phyloP scores from a whole-genome alignment of 2,888 invertebrate genomes.

The Cloeon dipterum region DNA sequence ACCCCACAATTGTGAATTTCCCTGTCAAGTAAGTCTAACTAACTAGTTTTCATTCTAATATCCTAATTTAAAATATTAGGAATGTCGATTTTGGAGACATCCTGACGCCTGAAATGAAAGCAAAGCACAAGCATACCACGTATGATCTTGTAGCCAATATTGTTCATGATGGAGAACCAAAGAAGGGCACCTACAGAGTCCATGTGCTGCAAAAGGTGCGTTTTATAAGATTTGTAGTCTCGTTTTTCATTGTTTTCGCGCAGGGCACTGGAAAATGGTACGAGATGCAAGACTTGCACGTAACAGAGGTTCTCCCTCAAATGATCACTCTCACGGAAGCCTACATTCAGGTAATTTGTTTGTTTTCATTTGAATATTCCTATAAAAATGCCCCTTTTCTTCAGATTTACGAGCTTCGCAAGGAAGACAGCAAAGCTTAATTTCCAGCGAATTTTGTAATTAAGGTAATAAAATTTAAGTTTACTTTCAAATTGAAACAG shows the following conservation, averaged over 20 bases:
- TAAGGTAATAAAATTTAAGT: no score
- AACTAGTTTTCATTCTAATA: neutral
- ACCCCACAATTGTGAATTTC: constrained; percentile 99
- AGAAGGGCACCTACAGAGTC: constrained; percentile 81
- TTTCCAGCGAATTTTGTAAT: no score
- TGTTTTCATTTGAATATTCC: no score
- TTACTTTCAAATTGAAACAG: neutral
- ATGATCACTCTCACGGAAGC: constrained; percentile 99
- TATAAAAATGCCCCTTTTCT: no score
- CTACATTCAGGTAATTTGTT: constrained; percentile 79
- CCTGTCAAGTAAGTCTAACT: constrained; percentile 76
- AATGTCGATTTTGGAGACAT: constrained; percentile 95
- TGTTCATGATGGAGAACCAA: constrained; percentile 93
- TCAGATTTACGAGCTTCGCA: no score
- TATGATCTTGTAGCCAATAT: constrained; percentile 98
- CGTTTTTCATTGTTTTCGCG: no score
- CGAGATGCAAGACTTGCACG: constrained; percentile 86
- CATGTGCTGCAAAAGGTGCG: constrained; percentile 62
- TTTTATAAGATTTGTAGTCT: neutral
- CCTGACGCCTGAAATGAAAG: constrained; percentile 61
- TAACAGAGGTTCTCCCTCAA: constrained; percentile 92
- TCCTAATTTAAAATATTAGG: constrained; percentile 30
- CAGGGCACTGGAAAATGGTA: constrained; percentile 67
- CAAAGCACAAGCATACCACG: constrained; percentile 54
- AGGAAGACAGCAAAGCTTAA: no score